Evolutionary conservation across 2,888 invertebrate genomes (phyloP), one percentile per base, ranked within the genome.

Genomic region (Xiphydria camelus): DNA sequence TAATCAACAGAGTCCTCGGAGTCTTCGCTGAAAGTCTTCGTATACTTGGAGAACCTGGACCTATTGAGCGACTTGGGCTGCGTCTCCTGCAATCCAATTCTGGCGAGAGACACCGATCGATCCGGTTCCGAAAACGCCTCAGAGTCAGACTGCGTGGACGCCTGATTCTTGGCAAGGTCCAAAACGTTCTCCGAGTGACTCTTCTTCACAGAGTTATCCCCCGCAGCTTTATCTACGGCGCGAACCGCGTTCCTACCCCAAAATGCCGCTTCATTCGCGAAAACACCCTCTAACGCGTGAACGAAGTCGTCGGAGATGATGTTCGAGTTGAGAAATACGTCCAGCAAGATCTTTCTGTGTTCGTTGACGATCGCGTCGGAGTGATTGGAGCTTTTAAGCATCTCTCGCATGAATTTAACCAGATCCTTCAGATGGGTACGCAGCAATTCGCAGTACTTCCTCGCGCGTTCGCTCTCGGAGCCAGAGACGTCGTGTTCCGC

Each of bases 41-140:
- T 47, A 18, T 63, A 65, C 20, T 73, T 74, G 0, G 59, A 55
- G 10, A 57, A 56, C 18, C 69, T 62, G 0, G 60, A 44, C 23
- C 68, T 57, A 17, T 37, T 46, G 10, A 43, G 49, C 9, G 48
- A n/a, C 20, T 63, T 69, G 15, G 64, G 60, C 2, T 60, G 57
- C 41, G 67, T 67, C 5, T 72, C 73, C 37, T 82, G 82, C 2
- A 86, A 65, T 0, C 91, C 91, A 17, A 92, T 91, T 51, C 92
- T 82, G 0, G 88, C 90, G 48, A 86, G 76, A 0, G 91, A 91
- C 2, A 92, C 90, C 47, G 83, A 85, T 33, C 90, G 80, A 67
- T 92, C 92, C 0, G 92, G 91, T 66, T 92, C 92, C 0, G 91
- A 91, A 86, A 91, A 92, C 21, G 88, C 85, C 68, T 93, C 92